phyloP scores from a whole-genome alignment of 1,140 invertebrate species.

The Formica exsecta region DNA sequence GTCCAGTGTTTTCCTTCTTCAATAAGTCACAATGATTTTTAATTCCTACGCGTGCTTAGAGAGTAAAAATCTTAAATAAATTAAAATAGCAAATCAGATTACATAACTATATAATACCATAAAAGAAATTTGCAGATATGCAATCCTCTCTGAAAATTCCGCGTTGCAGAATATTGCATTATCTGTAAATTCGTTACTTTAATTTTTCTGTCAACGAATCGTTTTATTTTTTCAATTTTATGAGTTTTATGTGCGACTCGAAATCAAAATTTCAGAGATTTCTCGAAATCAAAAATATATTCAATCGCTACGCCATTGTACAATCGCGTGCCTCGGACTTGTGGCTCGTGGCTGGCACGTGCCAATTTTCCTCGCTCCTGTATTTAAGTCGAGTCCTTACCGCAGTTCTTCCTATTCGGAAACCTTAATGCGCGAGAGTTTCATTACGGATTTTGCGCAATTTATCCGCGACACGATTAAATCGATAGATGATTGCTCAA shows the following conservation, averaged over 20 bases:
- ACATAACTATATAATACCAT: background rate
- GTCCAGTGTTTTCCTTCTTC: background rate
- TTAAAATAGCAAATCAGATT: background rate
- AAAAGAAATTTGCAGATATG: background rate
- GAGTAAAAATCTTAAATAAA: background rate
- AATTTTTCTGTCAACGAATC: background rate
- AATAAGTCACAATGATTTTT: background rate
- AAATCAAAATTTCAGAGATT: background rate
- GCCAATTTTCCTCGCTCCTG: constrained; percentile 33
- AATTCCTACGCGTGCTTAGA: background rate
- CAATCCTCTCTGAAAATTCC: background rate
- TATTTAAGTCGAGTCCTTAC: constrained; percentile 19
- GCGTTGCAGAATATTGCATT: background rate
- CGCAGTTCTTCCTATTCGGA: background rate
- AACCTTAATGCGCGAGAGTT: background rate
- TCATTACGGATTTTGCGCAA: background rate
- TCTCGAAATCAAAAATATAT: background rate
- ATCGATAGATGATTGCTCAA: background rate
- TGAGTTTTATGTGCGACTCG: no score
- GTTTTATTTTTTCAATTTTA: background rate
- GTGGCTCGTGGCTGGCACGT: constrained; percentile 28
- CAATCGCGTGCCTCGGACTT: constrained; percentile 9
- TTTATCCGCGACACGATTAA: background rate
- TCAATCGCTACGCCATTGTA: constrained; percentile 41
- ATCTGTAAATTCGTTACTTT: background rate